Percentiles rank a stretch among this genome's conserved stretches.
Conservation (phyloP, 2,797 vertebrate genomes). For the Mycteria americana region DNA sequence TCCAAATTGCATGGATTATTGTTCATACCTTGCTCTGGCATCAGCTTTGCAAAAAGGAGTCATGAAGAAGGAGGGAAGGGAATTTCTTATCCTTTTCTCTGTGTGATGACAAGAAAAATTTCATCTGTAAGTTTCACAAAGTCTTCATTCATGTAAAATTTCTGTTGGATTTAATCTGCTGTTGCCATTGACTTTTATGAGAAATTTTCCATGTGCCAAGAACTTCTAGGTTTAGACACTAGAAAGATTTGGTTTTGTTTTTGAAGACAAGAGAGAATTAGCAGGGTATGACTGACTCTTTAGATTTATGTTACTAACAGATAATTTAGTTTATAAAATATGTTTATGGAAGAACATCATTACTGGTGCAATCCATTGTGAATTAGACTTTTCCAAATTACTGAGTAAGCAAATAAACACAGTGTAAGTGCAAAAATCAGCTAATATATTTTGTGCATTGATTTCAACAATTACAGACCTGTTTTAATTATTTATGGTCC, state of each 20-base stretch:
- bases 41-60: not conserved
- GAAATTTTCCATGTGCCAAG: not conserved
- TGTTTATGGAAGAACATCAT: not conserved
- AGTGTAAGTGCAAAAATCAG: constrained; percentile 12
- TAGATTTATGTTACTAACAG: constrained; percentile 8
- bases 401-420: not conserved
- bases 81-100: not conserved
- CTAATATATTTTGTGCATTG: constrained; percentile 41
- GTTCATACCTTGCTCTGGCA: not conserved
- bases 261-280: not conserved
- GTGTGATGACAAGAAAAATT: not conserved
- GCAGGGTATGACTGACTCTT: not conserved
- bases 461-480: constrained; percentile 36
- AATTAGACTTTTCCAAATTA: not conserved
- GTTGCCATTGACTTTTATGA: not conserved
- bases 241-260: not conserved
- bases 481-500: constrained; percentile 63
- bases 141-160: not conserved
- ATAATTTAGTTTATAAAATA: not conserved
- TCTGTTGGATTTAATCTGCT: not conserved
- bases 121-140: not conserved
- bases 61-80: not conserved
- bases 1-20: not conserved
- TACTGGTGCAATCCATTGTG: not conserved
- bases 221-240: not conserved